A percentile compares a stretch with the other conserved stretches of the same genome.
Conservation (phyloP, 2,113 vertebrate species). For the Oreotrochilus melanogaster region DNA sequence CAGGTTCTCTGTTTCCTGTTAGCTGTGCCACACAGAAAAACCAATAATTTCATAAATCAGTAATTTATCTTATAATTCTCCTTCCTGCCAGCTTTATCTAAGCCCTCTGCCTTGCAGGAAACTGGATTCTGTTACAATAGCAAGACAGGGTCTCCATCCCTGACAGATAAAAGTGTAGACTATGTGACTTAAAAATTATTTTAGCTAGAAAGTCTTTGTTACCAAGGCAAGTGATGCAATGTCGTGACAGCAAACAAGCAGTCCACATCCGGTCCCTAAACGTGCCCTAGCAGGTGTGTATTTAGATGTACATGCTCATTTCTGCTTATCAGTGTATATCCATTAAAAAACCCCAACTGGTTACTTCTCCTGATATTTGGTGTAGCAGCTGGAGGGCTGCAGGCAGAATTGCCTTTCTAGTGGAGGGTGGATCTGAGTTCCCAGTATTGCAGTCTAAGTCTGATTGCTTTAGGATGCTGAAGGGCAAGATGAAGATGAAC, state of each 20-base stretch:
- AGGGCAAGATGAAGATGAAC: neutral
- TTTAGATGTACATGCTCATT: neutral
- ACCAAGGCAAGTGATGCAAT: neutral
- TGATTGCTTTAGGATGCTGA: neutral
- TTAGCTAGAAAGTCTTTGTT: neutral
- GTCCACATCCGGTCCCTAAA: rapidly evolving
- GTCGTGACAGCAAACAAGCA: neutral
- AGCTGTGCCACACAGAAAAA: neutral
- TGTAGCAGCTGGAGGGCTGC: neutral
- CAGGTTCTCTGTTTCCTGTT: neutral
- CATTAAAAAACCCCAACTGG: neutral
- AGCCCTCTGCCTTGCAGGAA: neutral
- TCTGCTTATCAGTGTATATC: neutral
- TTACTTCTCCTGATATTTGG: neutral
- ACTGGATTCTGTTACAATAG: neutral
- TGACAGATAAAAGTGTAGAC: neutral
- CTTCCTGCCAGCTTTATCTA: neutral
- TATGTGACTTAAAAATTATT: neutral
- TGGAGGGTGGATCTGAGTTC: neutral
- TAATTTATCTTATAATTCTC: neutral
- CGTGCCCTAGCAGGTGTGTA: neutral
- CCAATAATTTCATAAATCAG: neutral
- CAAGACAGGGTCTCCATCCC: neutral
- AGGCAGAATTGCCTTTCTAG: neutral
- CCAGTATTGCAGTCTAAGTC: neutral